Evolutionary conservation across 2,113 vertebrate species (phyloP).

Genomic region (Seriola rivoliana): DNA sequence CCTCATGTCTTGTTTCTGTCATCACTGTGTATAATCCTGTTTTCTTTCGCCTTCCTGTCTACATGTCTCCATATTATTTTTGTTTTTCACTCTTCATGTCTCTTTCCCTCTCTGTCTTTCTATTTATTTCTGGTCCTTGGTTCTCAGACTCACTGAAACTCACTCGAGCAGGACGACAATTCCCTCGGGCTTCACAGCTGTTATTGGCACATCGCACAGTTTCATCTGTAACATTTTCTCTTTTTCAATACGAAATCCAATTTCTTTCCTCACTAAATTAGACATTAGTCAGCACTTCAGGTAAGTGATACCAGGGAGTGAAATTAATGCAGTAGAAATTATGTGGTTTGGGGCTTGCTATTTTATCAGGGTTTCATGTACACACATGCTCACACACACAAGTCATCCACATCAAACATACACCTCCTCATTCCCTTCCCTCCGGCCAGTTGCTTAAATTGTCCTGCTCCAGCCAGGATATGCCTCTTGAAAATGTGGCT

Average conservation of each 20-base stretch:
- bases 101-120: conserved; percentile 10
- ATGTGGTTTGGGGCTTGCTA: conserved; percentile 38
- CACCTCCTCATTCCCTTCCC: conserved; percentile 9
- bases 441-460: conserved; percentile 50
- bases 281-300: conserved; percentile 67
- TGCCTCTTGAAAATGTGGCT: conserved; percentile 43
- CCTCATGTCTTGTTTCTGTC: background rate
- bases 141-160: conserved; percentile 29
- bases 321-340: conserved; percentile 61
- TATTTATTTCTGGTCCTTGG: conserved; percentile 31
- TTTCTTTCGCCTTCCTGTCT: background rate
- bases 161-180: conserved; percentile 17
- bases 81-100: conserved; percentile 11
- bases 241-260: conserved; percentile 56
- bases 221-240: conserved; percentile 64
- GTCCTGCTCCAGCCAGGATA: conserved; percentile 27
- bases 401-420: conserved; percentile 22
- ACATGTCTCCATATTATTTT: conserved; percentile 12
- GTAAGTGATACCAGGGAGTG: conserved; percentile 48
- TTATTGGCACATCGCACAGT: conserved; percentile 48
- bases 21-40: background rate
- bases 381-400: conserved; percentile 4
- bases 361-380: conserved; percentile 36
- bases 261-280: conserved; percentile 61
- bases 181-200: conserved; percentile 42